Evolutionary conservation across 2,797 vertebrate genomes (phyloP), one percentile per base, ranked within the genome.

Genomic region (Hafferia zeledoni): DNA sequence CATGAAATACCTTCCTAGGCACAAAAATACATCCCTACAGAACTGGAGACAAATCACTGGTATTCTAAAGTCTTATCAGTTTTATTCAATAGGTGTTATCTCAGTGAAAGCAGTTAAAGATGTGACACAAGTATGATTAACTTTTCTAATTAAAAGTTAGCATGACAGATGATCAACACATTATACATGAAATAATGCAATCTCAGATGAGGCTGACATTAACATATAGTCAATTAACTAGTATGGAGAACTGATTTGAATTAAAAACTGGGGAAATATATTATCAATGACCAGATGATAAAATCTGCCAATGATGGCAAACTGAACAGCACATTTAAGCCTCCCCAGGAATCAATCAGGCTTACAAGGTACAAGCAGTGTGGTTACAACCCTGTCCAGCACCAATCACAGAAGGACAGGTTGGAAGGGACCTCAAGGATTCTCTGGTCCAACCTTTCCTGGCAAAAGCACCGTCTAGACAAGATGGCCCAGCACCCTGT

Each of bases 281-380:
- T 44, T 77, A 65, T 13, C 19, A 61, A 22, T 1, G 1, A 59
- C 5, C 16, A 37, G 8, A 14, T 47, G 43, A 69, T 27, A 52
- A 76, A 67, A 56, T 60, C 43, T 80, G 17, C 16, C 44, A 39
- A 25, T 3, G 8, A 14, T 4, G 19, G 24, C 24, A 35, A 4
- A 31, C 2, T 47, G n/a, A 70, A 43, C 10, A 70, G 65, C 1
- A 3, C 33, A 33, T 43, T 5, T 13, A 44, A 37, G 5, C 17
- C 7, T 8, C 24, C 17, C 7, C 7, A 0, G 9, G 39, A 79
- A 49, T 0, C 9, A 8, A 5, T 17, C 31, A 60, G 17, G 28
- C 2, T 63, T 13, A 28, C 9, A 87, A 61, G 47, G 17, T 4
- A 39, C 28, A 60, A 47, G 1, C 1, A 84, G 12, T 1, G 0